Conservation (phyloP, 2,113 vertebrate genomes). For the Salvelinus fontinalis region DNA sequence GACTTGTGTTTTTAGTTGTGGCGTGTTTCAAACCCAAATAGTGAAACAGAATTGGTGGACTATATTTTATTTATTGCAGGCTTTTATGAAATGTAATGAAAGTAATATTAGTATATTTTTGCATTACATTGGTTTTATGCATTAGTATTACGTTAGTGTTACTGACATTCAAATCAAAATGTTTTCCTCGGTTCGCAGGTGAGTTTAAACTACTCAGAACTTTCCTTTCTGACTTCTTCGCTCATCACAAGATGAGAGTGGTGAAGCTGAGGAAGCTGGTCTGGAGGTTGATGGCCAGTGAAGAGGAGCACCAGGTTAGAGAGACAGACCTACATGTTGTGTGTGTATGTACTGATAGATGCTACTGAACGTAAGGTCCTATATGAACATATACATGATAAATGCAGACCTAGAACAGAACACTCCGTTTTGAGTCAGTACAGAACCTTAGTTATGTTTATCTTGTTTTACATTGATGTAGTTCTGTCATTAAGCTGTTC, state of each 20-base stretch:
- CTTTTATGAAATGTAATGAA: background rate
- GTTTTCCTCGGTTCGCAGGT: conserved; percentile 33
- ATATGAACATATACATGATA: too few relatives aligned
- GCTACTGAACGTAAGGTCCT: too few relatives aligned
- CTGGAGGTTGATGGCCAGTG: conserved; percentile 3
- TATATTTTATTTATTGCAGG: too few relatives aligned
- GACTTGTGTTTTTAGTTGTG: too few relatives aligned
- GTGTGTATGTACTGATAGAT: too few relatives aligned
- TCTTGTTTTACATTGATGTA: too few relatives aligned
- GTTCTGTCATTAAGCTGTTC: too few relatives aligned
- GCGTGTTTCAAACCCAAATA: too few relatives aligned
- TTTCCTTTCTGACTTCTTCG: conserved; percentile 48
- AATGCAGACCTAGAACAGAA: too few relatives aligned
- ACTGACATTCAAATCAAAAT: background rate
- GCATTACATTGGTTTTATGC: background rate
- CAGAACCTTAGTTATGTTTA: too few relatives aligned
- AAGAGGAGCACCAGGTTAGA: background rate
- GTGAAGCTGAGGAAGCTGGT: conserved; percentile 47
- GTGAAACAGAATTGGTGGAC: too few relatives aligned
- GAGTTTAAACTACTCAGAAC: conserved; percentile 7
- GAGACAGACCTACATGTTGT: background rate
- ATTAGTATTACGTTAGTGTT: background rate
- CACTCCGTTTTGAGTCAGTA: too few relatives aligned
- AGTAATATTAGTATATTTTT: background rate
- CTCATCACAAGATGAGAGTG: conserved; percentile 15